These are phyloP conservation scores for Gracilinanus agilis DNA, from an alignment of 2,113 vertebrate species.

Conservation along the genomic window DNA sequence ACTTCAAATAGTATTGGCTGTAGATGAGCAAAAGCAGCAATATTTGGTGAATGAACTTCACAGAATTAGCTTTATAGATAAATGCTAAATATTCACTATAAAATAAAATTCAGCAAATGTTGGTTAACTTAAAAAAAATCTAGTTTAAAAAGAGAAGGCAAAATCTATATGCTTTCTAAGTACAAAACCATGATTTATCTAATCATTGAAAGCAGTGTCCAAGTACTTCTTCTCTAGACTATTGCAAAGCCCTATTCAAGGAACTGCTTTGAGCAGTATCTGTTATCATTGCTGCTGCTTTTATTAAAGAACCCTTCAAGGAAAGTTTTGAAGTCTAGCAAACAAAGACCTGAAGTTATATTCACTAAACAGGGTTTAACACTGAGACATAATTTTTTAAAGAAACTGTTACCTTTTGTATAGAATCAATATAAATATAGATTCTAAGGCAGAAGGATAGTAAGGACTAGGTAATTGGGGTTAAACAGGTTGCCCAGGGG, in stretches of 20 bases:
- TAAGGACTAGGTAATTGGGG: too few species aligned
- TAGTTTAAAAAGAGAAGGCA: conserved; percentile 25
- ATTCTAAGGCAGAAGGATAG: too few species aligned
- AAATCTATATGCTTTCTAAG: conserved; percentile 30
- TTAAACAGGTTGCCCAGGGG: too few species aligned
- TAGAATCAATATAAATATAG: too few species aligned
- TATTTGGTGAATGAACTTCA: conserved; percentile 64
- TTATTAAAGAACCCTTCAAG: conserved; percentile 68
- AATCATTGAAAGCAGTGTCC: conserved; percentile 39
- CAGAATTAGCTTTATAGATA: conserved; percentile 52
- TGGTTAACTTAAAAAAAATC: conserved; percentile 42
- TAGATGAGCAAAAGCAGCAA: conserved; percentile 59
- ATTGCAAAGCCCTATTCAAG: conserved; percentile 30
- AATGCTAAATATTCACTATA: neutral
- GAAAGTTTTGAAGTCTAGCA: conserved; percentile 57
- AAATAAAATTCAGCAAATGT: neutral
- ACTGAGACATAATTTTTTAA: conserved; percentile 74
- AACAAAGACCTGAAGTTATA: conserved; percentile 70
- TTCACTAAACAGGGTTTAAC: conserved; percentile 70
- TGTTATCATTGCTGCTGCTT: conserved; percentile 53
- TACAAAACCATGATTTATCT: conserved; percentile 49
- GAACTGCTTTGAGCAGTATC: conserved; percentile 56
- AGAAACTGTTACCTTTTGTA: conserved; percentile 30
- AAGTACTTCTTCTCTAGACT: too few species aligned
- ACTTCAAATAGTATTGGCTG: conserved; percentile 49